Evolutionary conservation across 2,888 invertebrate genomes (phyloP).

Genomic region (Molanna angustata): DNA sequence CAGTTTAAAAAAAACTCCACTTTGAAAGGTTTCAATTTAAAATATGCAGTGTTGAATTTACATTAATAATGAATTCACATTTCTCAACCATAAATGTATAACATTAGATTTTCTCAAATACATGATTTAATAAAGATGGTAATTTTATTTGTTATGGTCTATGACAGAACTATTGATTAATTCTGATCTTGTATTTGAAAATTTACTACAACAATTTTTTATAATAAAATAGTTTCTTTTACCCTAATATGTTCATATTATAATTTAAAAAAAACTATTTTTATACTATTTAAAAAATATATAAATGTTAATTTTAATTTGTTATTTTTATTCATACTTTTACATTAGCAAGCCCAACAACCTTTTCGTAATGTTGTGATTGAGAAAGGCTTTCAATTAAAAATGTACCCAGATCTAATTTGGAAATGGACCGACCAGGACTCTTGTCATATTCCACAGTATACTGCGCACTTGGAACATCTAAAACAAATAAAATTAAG

Average conservation of each 20-base stretch:
- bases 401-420: constrained; percentile 74
- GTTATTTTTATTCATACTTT: neutral
- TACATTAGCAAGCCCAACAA: constrained; percentile 58
- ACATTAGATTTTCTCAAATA: no score
- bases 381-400: constrained; percentile 68
- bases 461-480: constrained; percentile 62
- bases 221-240: no score
- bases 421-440: constrained; percentile 70
- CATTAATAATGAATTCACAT: no score
- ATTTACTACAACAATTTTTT: no score
- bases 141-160: no score
- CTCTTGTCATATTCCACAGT: constrained; percentile 60
- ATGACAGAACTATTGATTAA: no score
- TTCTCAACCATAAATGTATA: no score
- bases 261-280: constrained; percentile 5
- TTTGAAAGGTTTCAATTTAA: no score
- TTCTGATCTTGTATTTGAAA: no score
- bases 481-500: constrained; percentile 47
- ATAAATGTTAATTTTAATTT: constrained; percentile 11
- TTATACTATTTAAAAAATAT: neutral
- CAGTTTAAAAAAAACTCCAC: no score
- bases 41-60: no score
- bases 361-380: constrained; percentile 65
- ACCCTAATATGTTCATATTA: neutral
- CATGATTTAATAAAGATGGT: no score